Conservation (phyloP, 1,140 invertebrate species). For the Phthorimaea operculella region DNA sequence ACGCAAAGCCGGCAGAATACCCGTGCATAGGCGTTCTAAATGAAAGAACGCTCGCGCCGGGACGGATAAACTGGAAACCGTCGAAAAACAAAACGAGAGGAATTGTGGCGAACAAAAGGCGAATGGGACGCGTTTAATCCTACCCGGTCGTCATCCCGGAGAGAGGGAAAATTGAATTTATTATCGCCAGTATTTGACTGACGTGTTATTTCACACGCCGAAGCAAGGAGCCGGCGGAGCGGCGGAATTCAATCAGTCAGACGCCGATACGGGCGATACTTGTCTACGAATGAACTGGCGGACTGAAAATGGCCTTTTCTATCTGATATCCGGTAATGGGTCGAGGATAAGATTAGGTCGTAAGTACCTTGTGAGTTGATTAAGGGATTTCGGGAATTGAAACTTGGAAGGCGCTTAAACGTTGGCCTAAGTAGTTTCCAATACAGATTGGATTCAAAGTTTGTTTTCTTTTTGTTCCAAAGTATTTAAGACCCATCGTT, state of each 20-base stretch:
- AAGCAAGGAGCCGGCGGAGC: conserved; percentile 29
- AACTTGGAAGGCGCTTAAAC: too few species aligned
- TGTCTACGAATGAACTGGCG: conserved; percentile 24
- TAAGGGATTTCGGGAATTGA: too few species aligned
- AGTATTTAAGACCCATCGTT: too few species aligned
- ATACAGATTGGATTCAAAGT: too few species aligned
- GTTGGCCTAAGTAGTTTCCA: too few species aligned
- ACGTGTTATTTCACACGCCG: conserved; percentile 64
- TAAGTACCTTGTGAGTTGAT: too few species aligned
- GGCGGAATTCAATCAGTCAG: conserved; percentile 58
- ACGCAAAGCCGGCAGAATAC: too few species aligned
- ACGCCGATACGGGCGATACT: conserved; percentile 27
- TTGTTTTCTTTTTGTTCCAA: too few species aligned
- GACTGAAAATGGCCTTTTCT: conserved; percentile 34
- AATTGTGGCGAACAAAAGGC: conserved; percentile 58
- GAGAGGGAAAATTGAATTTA: conserved; percentile 63
- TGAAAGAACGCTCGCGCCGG: too few species aligned
- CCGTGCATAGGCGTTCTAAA: too few species aligned
- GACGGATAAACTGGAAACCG: too few species aligned
- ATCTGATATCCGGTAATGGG: conserved; percentile 5
- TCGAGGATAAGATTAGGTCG: too few species aligned
- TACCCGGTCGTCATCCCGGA: conserved; percentile 37
- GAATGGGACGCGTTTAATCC: conserved; percentile 59
- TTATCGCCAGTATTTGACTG: conserved; percentile 63
- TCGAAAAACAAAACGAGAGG: conserved; percentile 24